phyloP scores from a whole-genome alignment of 2,113 vertebrate species.

The Okapia johnstoni region DNA sequence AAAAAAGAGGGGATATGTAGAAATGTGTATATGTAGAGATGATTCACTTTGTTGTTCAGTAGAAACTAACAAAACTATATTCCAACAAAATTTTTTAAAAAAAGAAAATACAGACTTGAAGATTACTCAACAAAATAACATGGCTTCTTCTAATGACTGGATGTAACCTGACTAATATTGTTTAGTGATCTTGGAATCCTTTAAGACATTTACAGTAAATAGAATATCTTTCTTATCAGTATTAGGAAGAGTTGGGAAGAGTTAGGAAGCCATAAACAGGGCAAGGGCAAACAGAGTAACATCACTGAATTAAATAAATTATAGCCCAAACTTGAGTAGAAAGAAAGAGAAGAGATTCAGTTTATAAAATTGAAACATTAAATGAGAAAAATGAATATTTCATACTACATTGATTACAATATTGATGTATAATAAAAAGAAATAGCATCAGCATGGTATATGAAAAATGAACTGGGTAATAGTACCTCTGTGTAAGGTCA shows the following conservation, averaged over 20 bases:
- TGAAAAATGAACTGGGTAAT: slow-evolving; percentile 76
- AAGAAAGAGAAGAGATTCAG: neutral
- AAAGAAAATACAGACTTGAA: neutral
- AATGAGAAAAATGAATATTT: slow-evolving; percentile 62
- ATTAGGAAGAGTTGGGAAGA: neutral
- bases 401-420: slow-evolving; percentile 68
- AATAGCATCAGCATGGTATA: slow-evolving; percentile 50
- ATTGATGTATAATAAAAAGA: slow-evolving; percentile 73
- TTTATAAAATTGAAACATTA: slow-evolving; percentile 70
- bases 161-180: neutral
- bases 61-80: too few relatives aligned
- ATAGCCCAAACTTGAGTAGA: neutral
- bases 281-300: slow-evolving; percentile 46
- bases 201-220: neutral
- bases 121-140: neutral
- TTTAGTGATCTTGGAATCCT: neutral
- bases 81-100: too few relatives aligned
- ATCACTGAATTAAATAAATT: slow-evolving; percentile 48
- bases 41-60: too few relatives aligned
- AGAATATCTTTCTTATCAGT: neutral
- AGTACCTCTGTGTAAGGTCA: slow-evolving; percentile 58
- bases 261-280: slow-evolving; percentile 38
- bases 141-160: neutral
- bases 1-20: too few relatives aligned
- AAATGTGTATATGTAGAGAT: too few relatives aligned